Percentiles rank a stretch among this genome's conserved stretches.
phyloP scores from a whole-genome alignment of 2,888 invertebrate species.

The Lepetodrilus schrolli region DNA sequence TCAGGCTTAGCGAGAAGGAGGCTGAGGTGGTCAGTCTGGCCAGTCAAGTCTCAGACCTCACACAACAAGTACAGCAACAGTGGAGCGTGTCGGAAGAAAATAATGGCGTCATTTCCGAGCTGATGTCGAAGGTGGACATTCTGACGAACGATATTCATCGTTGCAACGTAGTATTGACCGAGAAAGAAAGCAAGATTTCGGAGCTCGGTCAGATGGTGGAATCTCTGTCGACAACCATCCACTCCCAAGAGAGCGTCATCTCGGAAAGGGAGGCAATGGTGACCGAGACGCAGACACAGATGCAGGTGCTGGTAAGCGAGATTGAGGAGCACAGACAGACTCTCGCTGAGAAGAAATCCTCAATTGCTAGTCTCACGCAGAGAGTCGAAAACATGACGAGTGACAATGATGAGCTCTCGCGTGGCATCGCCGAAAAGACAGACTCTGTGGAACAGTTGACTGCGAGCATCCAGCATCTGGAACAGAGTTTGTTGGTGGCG shows the following conservation, averaged over 20 bases:
- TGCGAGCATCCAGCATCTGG: not conserved
- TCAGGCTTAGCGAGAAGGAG: constrained; percentile 30
- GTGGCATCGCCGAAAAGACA: not conserved
- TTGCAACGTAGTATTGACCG: not conserved
- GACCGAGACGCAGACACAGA: not conserved
- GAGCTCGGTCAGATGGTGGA: constrained; percentile 18
- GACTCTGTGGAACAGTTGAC: not conserved
- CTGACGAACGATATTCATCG: not conserved
- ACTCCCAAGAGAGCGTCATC: constrained; percentile 11
- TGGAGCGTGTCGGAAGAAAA: not conserved
- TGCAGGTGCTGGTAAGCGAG: not conserved
- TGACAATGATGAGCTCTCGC: not conserved
- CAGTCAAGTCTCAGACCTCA: not conserved
- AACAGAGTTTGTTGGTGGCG: not conserved
- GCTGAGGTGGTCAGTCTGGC: not conserved
- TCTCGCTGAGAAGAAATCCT: not conserved
- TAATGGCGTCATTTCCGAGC: not conserved
- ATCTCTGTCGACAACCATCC: not conserved
- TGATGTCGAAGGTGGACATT: constrained; percentile 30
- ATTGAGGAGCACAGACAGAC: not conserved
- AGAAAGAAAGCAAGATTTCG: not conserved
- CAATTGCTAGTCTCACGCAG: not conserved
- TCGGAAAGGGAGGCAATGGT: not conserved
- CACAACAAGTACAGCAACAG: not conserved
- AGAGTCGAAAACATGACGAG: not conserved